Base-by-base conservation (phyloP, 2,888 invertebrate genomes). In the Xestia sexstrigata region DNA sequence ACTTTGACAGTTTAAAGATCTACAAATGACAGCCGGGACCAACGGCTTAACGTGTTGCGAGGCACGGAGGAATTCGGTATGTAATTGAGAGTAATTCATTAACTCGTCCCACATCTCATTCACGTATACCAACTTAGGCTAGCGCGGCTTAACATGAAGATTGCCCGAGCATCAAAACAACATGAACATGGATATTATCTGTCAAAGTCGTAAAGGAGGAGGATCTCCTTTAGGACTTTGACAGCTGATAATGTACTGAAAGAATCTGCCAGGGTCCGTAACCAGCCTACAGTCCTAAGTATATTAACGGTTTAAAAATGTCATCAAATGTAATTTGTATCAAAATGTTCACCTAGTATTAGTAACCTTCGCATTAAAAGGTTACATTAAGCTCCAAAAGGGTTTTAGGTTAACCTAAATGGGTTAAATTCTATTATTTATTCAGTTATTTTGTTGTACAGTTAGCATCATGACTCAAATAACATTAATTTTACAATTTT, bases 391-490 rank as follows among this genome's bases (percentile, higher is more conserved):
- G 30, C 67, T 67, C n/a, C 20, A 60, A 42, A 66, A 39, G 47
- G 47, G 23, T 42, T 49, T 66, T 35, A 67, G 76, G 76, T 76
- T 52, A 68, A 67, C 66, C 66, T 67, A 76, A 67, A 67, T 76
- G 58, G 39, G 30, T 76, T 58, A 49, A 58, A 58, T 76, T 66
- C 23, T 66, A 76, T 76, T 20, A 76, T 49, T 20, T 66, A 76
- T 76, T 74, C 20, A 63, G 30, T 45, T 0, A 63, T 63, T 42
- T 49, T n/a, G 30, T 15, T 47, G 76, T 76, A 67, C 66, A n/a
- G 66, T 66, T 39, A 47, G 39, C 76, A 47, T 39, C 5, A 7
- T 39, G 58, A 76, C 58, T 66, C 11, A 65, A 39, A 39, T n/a
- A 17, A 62, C 11, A 62, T 62, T 20, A 62, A 35, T 20, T 62